A percentile compares a stretch with the other conserved stretches of the same genome.
phyloP scores from a whole-genome alignment of 2,888 invertebrate species.

The Allophyes oxyacanthae region DNA sequence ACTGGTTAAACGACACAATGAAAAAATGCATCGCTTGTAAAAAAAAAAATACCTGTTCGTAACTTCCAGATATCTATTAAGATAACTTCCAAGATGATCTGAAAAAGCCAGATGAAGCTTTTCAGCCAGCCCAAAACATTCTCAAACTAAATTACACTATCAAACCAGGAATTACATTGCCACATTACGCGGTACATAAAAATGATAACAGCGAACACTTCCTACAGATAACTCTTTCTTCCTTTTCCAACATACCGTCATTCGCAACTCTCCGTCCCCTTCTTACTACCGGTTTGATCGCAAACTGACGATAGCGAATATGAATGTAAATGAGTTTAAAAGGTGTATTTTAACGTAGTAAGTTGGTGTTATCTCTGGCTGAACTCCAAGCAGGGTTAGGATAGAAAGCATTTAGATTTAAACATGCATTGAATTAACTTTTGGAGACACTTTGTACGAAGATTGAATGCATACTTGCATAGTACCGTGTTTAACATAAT shows the following conservation, averaged over 20 bases:
- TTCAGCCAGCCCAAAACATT: no score
- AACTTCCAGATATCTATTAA: no score
- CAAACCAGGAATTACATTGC: conserved; percentile 26
- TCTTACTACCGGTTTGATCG: conserved; percentile 39
- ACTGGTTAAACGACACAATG: no score
- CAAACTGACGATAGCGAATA: conserved; percentile 56
- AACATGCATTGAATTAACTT: conserved; percentile 36
- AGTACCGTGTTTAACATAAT: no score
- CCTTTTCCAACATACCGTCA: conserved; percentile 15
- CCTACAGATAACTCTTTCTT: conserved; percentile 38
- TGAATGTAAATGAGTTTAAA: conserved; percentile 61
- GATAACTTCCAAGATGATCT: no score
- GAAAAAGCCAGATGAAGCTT: no score
- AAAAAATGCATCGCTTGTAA: no score
- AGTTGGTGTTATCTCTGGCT: conserved; percentile 61
- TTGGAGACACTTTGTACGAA: conserved; percentile 16
- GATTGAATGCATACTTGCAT: no score
- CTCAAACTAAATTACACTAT: conserved; percentile 27
- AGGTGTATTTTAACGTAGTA: conserved; percentile 56
- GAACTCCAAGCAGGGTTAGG: conserved; percentile 43
- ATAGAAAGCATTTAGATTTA: conserved; percentile 42
- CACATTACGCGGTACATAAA: conserved; percentile 43
- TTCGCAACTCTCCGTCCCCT: conserved; percentile 33
- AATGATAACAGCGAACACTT: conserved; percentile 40
- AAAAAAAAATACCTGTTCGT: no score